Percentiles rank a stretch among this genome's conserved stretches.
Evolutionary conservation across 2,797 vertebrate genomes (phyloP).

Genomic region (Orestias chungarensis): DNA sequence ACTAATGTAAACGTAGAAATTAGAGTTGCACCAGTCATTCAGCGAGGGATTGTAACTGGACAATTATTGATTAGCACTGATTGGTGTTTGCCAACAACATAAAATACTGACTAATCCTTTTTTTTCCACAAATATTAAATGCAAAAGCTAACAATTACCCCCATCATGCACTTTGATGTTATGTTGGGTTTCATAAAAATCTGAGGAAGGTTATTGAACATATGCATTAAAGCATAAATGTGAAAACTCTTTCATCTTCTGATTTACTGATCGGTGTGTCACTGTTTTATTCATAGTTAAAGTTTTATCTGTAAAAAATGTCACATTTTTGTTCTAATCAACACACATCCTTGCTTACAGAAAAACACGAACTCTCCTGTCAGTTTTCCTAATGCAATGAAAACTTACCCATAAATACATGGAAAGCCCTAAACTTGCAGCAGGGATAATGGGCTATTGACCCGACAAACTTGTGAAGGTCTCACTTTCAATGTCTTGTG

Average conservation of each 20-base stretch:
- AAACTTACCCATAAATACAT: constrained; percentile 4
- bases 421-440: background rate
- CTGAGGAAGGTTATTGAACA: background rate
- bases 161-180: background rate
- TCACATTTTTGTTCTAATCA: background rate
- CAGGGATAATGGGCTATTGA: constrained; percentile 25
- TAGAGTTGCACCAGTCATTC: background rate
- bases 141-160: background rate
- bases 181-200: background rate
- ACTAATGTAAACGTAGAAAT: background rate
- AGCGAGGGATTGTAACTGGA: background rate
- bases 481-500: constrained; percentile 56
- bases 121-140: background rate
- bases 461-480: constrained; percentile 25
- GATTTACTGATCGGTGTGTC: background rate
- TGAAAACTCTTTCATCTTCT: background rate
- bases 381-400: background rate
- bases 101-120: background rate
- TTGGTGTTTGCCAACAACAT: too few species aligned
- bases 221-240: background rate
- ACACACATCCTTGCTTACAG: background rate
- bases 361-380: background rate
- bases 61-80: background rate
- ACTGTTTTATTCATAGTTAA: background rate
- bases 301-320: background rate